Base-by-base conservation (phyloP, 2,888 invertebrate genomes). In the Dicyrtoma fusca region DNA sequence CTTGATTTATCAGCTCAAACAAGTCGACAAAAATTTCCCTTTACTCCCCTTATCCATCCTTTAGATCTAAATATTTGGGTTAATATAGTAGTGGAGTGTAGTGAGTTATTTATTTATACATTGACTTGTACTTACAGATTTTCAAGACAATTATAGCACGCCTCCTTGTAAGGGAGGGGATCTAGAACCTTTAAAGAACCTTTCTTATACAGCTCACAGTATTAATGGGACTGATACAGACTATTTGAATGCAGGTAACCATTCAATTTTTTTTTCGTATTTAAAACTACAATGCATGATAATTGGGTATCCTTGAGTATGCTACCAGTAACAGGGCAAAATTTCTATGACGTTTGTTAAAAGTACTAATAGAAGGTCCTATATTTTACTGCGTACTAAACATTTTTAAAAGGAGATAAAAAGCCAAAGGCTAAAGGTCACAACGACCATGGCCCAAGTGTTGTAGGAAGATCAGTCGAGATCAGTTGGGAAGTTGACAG, bases 131-230 rank as follows among this genome's bases (percentile, higher is more conserved):
- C 45, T 11, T 25, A 26, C 53, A 81, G 81, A 81, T 73, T 81
- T 81, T 71, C 65, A 78, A 61, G 74, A 79, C 61, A 80, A 81
- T 61, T 81, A 81, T 71, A 73, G 75, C 57, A 78, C 71, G 34
- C 53, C 69, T 25, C 57, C 66, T 26, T 78, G 76, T 69, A 73
- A 65, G 63, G 64, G 53, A 66, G 64, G 53, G 10, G 42, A 66
- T n/a, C n/a, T 17, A 49, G 69, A 73, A 59, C 26, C 34, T 34
- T 34, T 34, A 5, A 34, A 17, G 42, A 66, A 66, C 42, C 19
- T 51, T 14, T 66, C 66, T 8, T 51, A 42, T 21, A 25, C 57
- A 14, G 49, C 59, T 66, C 49, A 71, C 44, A 53, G 19, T n/a
- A 45, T 65, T 14, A 69, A 65, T 53, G 25, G 51, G 26, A 49